phyloP scores from a whole-genome alignment of 2,113 vertebrate species.

The Mustelus asterias region DNA sequence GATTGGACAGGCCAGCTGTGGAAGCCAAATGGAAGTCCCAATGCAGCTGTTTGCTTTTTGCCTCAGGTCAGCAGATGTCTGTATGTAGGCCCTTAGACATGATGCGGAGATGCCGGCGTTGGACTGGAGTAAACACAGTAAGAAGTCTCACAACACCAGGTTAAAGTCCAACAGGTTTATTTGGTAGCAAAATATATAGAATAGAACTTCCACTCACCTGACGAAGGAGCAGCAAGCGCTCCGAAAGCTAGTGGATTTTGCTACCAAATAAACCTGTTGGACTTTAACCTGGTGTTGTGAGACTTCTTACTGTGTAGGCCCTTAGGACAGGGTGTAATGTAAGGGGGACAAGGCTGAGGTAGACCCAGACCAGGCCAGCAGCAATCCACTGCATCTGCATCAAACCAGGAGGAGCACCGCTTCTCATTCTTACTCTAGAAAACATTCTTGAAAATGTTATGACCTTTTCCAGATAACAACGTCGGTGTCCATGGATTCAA shows the following conservation, averaged over 20 bases:
- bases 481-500: background rate
- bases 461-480: background rate
- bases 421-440: background rate
- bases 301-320: too few relatives aligned
- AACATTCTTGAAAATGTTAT: background rate
- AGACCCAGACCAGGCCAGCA: background rate
- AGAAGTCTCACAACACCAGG: too few relatives aligned
- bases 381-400: background rate
- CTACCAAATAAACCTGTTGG: too few relatives aligned
- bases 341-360: background rate
- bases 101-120: too few relatives aligned
- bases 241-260: too few relatives aligned
- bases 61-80: background rate
- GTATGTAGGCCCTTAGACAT: background rate
- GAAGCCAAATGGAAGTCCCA: background rate
- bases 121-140: too few relatives aligned
- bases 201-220: too few relatives aligned
- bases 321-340: background rate
- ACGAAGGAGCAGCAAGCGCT: too few relatives aligned
- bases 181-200: too few relatives aligned
- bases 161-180: too few relatives aligned
- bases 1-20: background rate
- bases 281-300: too few relatives aligned
- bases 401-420: background rate
- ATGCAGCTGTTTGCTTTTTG: background rate